phyloP scores from a whole-genome alignment of 2,888 invertebrate genomes.

The Odontothrips loti region DNA sequence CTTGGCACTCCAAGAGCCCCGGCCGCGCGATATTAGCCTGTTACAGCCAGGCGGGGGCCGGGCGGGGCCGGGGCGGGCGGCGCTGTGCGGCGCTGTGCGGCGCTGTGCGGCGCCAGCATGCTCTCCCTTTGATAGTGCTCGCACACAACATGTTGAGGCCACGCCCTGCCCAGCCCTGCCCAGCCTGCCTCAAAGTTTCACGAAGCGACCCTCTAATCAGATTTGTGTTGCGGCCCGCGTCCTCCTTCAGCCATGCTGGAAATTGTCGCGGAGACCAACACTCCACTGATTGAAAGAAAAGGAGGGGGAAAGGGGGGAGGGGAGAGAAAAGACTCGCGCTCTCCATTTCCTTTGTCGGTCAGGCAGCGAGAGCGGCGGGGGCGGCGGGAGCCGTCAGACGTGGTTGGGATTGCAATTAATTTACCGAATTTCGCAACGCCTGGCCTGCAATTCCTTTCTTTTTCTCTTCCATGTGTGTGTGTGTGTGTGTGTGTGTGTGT shows the following conservation, averaged over 20 bases:
- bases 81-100: too few species aligned
- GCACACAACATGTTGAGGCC: conserved; percentile 8
- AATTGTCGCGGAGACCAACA: background rate
- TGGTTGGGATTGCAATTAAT: conserved; percentile 12
- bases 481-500: background rate
- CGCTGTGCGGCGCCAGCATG: background rate
- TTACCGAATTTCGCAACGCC: background rate
- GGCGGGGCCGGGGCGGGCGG: too few species aligned
- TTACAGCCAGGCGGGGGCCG: background rate
- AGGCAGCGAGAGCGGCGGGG: too few species aligned
- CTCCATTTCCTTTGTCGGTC: background rate
- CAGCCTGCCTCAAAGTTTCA: conserved; percentile 7
- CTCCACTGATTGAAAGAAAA: conserved; percentile 10
- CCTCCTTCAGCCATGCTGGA: background rate
- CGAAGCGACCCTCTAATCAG: conserved; percentile 8
- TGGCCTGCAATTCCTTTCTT: background rate
- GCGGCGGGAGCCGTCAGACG: background rate
- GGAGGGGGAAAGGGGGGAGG: background rate
- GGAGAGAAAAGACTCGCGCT: background rate
- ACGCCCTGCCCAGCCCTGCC: background rate
- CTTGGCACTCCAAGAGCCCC: background rate
- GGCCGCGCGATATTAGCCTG: background rate
- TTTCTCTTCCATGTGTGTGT: background rate
- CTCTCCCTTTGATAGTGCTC: background rate
- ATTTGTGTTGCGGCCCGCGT: background rate